Evolutionary conservation across 1,140 invertebrate species (phyloP).

Genomic region (Carposina sasakii): DNA sequence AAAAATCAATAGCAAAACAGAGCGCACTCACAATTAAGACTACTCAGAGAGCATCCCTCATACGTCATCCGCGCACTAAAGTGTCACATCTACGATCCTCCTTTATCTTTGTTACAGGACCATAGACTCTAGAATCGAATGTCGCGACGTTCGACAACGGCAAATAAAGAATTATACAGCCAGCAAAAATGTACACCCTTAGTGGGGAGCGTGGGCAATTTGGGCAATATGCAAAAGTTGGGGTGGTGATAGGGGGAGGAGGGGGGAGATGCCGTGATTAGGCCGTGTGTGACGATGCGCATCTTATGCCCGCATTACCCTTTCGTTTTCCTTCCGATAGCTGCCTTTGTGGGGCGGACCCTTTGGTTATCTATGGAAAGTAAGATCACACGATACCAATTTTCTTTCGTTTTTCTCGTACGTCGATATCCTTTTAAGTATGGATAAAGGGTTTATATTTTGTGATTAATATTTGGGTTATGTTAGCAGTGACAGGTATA

Average conservation of each 20-base stretch:
- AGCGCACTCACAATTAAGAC: conserved; percentile 63
- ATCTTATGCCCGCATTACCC: conserved; percentile 70
- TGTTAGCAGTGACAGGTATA: too few relatives aligned
- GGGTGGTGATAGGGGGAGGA: conserved; percentile 34
- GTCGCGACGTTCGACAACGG: conserved; percentile 16
- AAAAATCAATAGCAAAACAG: conserved; percentile 64
- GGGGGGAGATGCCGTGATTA: conserved; percentile 50
- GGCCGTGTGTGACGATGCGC: conserved; percentile 69
- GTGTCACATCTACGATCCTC: background rate
- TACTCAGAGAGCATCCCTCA: conserved; percentile 49
- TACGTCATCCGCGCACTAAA: conserved; percentile 52
- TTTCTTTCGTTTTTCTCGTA: conserved; percentile 45
- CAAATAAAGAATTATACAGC: conserved; percentile 8
- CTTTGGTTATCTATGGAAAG: conserved; percentile 54
- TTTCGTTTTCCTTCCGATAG: conserved; percentile 70
- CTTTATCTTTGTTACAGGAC: background rate
- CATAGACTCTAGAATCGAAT: conserved; percentile 18
- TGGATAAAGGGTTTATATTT: too few relatives aligned
- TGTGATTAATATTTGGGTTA: too few relatives aligned
- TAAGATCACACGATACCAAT: conserved; percentile 56
- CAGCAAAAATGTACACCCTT: conserved; percentile 27
- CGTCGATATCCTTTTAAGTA: conserved; percentile 23
- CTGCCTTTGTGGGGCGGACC: conserved; percentile 60
- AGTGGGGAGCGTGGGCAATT: conserved; percentile 46
- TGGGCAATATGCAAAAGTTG: conserved; percentile 68